Evolutionary conservation across 2,113 vertebrate genomes (phyloP).

Genomic region (Balaeniceps rex): DNA sequence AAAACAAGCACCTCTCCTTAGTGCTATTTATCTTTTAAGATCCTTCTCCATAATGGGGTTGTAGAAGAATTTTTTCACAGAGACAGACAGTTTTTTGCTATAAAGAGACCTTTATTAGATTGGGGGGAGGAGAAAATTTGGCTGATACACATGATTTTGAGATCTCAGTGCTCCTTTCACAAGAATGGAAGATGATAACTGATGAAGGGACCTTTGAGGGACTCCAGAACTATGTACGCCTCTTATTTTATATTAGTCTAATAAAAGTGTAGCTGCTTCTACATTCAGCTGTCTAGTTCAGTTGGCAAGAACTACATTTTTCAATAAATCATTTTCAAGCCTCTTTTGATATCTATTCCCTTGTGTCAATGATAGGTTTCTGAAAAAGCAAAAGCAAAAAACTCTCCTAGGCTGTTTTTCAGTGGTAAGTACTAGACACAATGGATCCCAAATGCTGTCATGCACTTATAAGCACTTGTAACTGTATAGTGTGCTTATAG

Average conservation of each 20-base stretch:
- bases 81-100: not conserved
- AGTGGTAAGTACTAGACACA: not conserved
- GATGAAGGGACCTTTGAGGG: constrained; percentile 45
- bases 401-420: not conserved
- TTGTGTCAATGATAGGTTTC: not conserved
- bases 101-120: constrained; percentile 30
- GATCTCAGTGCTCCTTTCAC: constrained; percentile 20
- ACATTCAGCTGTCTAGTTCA: constrained; percentile 22
- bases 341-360: constrained; percentile 46
- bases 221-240: not conserved
- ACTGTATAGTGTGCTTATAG: not conserved
- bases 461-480: not conserved
- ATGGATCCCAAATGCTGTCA: not conserved
- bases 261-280: constrained; percentile 52
- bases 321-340: constrained; percentile 58
- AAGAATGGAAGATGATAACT: constrained; percentile 32
- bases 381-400: constrained; percentile 27
- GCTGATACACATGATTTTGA: not conserved
- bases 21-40: constrained; percentile 16
- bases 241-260: constrained; percentile 50
- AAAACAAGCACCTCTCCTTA: constrained; percentile 24
- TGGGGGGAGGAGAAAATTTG: not conserved
- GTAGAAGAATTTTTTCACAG: constrained; percentile 1
- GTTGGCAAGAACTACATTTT: constrained; percentile 37
- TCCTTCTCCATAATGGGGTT: not conserved